phyloP scores from a whole-genome alignment of 2,113 vertebrate genomes.

The Gavialis gangeticus region DNA sequence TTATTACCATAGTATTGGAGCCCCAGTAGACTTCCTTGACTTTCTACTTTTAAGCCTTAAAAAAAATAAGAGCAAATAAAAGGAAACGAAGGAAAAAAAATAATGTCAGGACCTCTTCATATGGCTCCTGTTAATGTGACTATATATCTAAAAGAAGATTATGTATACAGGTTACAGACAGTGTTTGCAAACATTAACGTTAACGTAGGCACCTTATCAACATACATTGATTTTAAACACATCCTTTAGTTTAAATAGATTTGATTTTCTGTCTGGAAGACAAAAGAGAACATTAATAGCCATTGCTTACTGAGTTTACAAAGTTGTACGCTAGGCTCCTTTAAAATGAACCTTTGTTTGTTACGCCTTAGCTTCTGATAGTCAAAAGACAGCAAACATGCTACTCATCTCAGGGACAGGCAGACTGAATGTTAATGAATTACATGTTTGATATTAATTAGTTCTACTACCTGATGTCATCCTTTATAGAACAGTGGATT shows the following conservation, averaged over 20 bases:
- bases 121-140: conserved; percentile 10
- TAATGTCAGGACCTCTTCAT: not conserved
- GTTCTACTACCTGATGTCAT: conserved; percentile 45
- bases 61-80: conserved; percentile 9
- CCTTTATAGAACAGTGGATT: conserved; percentile 30
- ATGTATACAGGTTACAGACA: conserved; percentile 44
- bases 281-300: conserved; percentile 78
- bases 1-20: fast-evolving
- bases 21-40: fast-evolving
- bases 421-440: conserved; percentile 58
- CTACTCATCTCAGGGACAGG: conserved; percentile 20
- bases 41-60: not conserved
- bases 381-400: conserved; percentile 54
- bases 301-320: conserved; percentile 73
- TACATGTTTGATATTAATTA: conserved; percentile 58
- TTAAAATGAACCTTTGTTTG: conserved; percentile 66
- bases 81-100: conserved; percentile 14
- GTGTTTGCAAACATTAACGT: conserved; percentile 67
- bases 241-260: conserved; percentile 81
- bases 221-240: conserved; percentile 76
- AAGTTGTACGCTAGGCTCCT: conserved; percentile 67
- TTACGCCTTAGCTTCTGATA: conserved; percentile 56
- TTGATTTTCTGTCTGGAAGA: conserved; percentile 83
- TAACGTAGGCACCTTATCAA: conserved; percentile 74
- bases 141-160: conserved; percentile 32